Evolutionary conservation across 2,113 vertebrate species (phyloP).

Genomic region (Muscicapa adusta): DNA sequence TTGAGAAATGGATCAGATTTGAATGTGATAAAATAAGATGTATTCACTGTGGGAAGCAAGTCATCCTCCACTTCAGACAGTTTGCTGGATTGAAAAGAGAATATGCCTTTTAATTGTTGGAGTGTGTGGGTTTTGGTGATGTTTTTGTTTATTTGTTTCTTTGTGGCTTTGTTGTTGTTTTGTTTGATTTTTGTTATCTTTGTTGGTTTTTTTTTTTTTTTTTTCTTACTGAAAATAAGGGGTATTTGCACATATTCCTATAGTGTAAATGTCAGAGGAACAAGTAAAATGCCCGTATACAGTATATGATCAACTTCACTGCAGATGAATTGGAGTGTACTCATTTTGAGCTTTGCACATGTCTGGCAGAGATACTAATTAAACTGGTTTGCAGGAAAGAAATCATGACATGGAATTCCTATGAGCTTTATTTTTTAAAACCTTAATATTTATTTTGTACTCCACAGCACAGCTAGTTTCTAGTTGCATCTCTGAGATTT

Average conservation of each 20-base stretch:
- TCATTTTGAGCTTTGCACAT: background rate
- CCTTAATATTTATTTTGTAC: background rate
- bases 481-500: background rate
- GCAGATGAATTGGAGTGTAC: background rate
- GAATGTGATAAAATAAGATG: background rate
- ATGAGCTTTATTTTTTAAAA: background rate
- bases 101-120: background rate
- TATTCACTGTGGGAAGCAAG: background rate
- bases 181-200: accelerated
- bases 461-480: background rate
- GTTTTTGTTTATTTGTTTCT: background rate
- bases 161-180: background rate
- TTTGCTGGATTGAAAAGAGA: background rate
- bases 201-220: background rate
- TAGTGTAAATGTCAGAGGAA: background rate
- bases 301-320: background rate
- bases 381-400: background rate
- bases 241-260: background rate
- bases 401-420: background rate
- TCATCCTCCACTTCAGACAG: background rate
- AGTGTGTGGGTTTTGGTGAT: background rate
- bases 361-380: background rate
- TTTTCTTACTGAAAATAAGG: background rate
- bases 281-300: accelerated
- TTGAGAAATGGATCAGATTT: background rate